Conservation (phyloP, 2,113 vertebrate genomes). For the Collichthys lucidus region DNA sequence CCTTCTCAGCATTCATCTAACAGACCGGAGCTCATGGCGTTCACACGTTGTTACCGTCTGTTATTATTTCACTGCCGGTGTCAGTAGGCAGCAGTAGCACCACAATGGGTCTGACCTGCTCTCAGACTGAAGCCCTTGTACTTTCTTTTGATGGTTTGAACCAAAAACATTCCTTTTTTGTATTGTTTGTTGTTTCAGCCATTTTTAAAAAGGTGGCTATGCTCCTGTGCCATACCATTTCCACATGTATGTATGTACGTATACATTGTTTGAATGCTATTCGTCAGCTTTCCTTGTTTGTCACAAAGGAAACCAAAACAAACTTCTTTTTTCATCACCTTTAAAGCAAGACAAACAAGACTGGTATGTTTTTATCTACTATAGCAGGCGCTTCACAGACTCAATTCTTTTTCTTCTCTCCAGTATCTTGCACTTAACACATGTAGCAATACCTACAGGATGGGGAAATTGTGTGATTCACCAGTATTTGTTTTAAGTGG, state of each 20-base stretch:
- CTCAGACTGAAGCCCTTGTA: constrained; percentile 54
- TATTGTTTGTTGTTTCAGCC: constrained; percentile 67
- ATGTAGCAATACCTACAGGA: constrained; percentile 90
- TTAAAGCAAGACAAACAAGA: constrained; percentile 78
- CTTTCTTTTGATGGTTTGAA: constrained; percentile 64
- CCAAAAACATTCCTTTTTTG: constrained; percentile 66
- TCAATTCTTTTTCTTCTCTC: constrained; percentile 84
- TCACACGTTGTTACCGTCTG: constrained; percentile 8
- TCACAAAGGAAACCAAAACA: constrained; percentile 78
- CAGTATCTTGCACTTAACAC: constrained; percentile 89
- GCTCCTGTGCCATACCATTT: constrained; percentile 68
- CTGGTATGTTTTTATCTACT: constrained; percentile 79
- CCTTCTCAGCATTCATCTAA: constrained; percentile 29
- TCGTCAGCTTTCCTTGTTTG: constrained; percentile 69
- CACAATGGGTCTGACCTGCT: constrained; percentile 49
- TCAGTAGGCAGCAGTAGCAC: constrained; percentile 56
- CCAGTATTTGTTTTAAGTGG: constrained; percentile 88
- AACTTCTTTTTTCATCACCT: constrained; percentile 54
- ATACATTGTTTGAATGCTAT: constrained; percentile 71
- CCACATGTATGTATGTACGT: constrained; percentile 47
- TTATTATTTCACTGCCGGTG: constrained; percentile 54
- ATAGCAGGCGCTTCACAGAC: constrained; percentile 82
- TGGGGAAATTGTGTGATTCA: constrained; percentile 81
- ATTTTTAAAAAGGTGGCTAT: constrained; percentile 43
- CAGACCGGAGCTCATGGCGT: constrained; percentile 17